Conservation (phyloP, 2,113 vertebrate species). For the Oryctolagus cuniculus region DNA sequence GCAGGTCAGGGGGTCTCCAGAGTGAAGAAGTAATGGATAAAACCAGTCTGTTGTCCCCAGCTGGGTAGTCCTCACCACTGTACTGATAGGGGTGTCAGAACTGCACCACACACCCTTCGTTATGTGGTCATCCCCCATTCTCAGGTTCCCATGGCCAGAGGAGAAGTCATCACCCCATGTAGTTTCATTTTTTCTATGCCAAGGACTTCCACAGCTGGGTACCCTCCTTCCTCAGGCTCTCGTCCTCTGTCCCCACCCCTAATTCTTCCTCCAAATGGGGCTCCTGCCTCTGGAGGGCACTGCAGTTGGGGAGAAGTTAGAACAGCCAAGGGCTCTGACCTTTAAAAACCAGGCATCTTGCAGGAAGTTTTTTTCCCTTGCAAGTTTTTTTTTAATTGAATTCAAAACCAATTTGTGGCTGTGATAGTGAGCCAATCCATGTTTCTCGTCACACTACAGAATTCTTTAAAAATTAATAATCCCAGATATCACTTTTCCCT, state of each 20-base stretch:
- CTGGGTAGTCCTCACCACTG: background rate
- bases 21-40: background rate
- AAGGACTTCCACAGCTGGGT: background rate
- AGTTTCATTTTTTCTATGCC: background rate
- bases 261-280: background rate
- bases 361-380: background rate
- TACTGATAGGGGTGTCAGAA: background rate
- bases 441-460: background rate
- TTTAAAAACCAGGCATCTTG: background rate
- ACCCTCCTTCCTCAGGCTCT: background rate
- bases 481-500: background rate
- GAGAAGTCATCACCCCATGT: background rate
- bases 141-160: background rate
- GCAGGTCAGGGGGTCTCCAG: background rate
- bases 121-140: background rate
- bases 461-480: background rate
- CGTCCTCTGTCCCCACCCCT: background rate
- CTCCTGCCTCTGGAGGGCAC: slow-evolving; percentile 52
- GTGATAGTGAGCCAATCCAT: background rate
- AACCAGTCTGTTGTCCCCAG: background rate
- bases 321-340: background rate
- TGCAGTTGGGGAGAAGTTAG: background rate
- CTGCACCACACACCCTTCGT: background rate
- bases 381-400: slow-evolving; percentile 6
- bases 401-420: background rate